Evolutionary conservation across 2,888 invertebrate species (phyloP).

Genomic region (Mechanitis messenoides): DNA sequence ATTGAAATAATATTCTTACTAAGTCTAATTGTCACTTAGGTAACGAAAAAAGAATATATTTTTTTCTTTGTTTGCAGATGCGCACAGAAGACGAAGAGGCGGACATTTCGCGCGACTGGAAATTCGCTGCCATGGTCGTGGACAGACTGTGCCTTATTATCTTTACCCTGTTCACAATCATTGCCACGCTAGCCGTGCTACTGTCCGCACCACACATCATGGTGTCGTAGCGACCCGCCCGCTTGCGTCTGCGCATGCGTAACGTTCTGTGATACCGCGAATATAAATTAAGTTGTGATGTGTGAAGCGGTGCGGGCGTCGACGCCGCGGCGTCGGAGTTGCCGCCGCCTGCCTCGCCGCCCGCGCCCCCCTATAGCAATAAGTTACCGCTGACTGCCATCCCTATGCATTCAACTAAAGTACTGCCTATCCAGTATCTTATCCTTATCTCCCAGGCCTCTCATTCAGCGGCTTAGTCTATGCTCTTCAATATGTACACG

Average conservation of each 20-base stretch:
- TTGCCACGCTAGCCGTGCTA: conserved; percentile 97
- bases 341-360: conserved; percentile 66
- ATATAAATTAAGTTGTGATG: conserved; percentile 82
- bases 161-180: conserved; percentile 98
- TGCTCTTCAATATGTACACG: conserved; percentile 40
- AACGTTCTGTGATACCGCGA: conserved; percentile 82
- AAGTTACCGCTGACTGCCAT: conserved; percentile 71
- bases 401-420: conserved; percentile 58
- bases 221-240: conserved; percentile 86
- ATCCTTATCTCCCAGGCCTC: conserved; percentile 47
- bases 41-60: background rate
- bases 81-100: conserved; percentile 96
- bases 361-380: conserved; percentile 69
- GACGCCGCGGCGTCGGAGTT: conserved; percentile 65
- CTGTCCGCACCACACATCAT: conserved; percentile 97
- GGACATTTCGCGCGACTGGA: conserved; percentile 98
- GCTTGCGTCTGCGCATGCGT: conserved; percentile 70
- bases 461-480: conserved; percentile 47
- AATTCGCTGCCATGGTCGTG: conserved; percentile 99
- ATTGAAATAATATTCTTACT: conserved; percentile 22
- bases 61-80: conserved; percentile 78
- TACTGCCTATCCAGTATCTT: conserved; percentile 61
- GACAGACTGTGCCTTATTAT: conserved; percentile 99
- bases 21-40: background rate
- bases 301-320: conserved; percentile 67